phyloP scores from a whole-genome alignment of 2,113 vertebrate species.

The Polyodon spathula region DNA sequence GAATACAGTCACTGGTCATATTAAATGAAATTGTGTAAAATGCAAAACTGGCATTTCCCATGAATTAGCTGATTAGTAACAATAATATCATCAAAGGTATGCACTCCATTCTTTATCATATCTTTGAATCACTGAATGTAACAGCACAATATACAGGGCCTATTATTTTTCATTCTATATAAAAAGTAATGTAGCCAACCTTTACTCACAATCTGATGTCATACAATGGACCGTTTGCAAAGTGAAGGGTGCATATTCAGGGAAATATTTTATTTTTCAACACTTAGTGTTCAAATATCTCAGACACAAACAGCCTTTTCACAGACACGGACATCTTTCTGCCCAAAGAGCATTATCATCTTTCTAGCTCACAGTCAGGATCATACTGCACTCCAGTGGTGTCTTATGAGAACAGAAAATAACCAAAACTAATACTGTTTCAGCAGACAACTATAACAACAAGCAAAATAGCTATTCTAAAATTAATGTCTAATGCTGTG shows the following conservation, averaged over 20 bases:
- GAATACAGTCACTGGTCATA: too few species aligned
- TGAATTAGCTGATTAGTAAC: too few species aligned
- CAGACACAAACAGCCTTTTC: constrained; percentile 40
- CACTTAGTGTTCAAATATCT: constrained; percentile 43
- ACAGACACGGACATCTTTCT: constrained; percentile 44
- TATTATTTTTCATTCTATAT: constrained; percentile 33
- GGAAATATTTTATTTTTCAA: constrained; percentile 62
- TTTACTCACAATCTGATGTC: constrained; percentile 45
- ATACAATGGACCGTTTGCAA: constrained; percentile 56
- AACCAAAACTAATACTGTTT: too few species aligned
- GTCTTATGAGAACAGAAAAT: constrained; percentile 46
- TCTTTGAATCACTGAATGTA: constrained; percentile 34
- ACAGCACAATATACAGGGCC: constrained; percentile 31
- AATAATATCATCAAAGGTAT: too few species aligned
- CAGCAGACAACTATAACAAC: too few species aligned
- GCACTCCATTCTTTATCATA: constrained; percentile 26
- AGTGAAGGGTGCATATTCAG: constrained; percentile 62
- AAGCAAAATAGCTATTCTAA: too few species aligned
- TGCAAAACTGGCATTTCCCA: too few species aligned
- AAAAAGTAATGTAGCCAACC: too few species aligned
- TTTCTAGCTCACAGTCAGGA: constrained; percentile 49
- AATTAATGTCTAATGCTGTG: too few species aligned
- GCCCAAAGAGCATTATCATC: constrained; percentile 25
- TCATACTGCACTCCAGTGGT: constrained; percentile 74
- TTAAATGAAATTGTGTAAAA: too few species aligned